These are phyloP conservation scores for Rhinopomastus cyanomelas DNA, from an alignment of 2,113 vertebrate species.

Conservation along the genomic window DNA sequence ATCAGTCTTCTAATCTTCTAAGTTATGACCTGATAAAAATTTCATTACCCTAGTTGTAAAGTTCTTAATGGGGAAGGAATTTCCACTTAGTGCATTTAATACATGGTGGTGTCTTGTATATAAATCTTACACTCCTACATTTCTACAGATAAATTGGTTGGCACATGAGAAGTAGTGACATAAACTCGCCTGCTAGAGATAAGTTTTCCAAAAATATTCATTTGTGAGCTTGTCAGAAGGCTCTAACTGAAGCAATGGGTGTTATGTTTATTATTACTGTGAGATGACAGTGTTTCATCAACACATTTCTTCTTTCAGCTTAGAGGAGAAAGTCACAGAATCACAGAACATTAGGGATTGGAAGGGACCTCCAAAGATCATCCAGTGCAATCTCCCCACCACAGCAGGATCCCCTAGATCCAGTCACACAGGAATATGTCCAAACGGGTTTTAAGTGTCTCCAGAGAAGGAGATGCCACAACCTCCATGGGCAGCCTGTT, in stretches of 20 bases:
- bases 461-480: too few relatives aligned
- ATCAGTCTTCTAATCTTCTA: slow-evolving; percentile 53
- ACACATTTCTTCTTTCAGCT: slow-evolving; percentile 16
- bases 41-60: slow-evolving; percentile 55
- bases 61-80: slow-evolving; percentile 38
- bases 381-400: too few relatives aligned
- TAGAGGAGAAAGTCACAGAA: slow-evolving; percentile 1
- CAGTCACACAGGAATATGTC: too few relatives aligned
- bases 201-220: neutral
- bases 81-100: neutral
- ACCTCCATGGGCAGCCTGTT: too few relatives aligned
- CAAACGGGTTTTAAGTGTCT: too few relatives aligned
- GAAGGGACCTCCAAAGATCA: too few relatives aligned
- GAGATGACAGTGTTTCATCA: slow-evolving; percentile 23
- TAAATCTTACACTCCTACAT: neutral
- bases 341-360: too few relatives aligned
- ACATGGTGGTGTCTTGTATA: neutral
- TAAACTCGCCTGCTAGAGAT: neutral
- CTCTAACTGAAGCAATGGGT: neutral
- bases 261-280: slow-evolving; percentile 51
- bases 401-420: too few relatives aligned
- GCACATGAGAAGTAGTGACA: slow-evolving; percentile 16
- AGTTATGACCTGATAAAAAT: slow-evolving; percentile 64
- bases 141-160: neutral
- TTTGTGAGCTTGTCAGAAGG: neutral